A percentile compares a stretch with the other conserved stretches of the same genome.
Evolutionary conservation across 2,888 invertebrate species (phyloP).

Genomic region (Nysson spinosus): DNA sequence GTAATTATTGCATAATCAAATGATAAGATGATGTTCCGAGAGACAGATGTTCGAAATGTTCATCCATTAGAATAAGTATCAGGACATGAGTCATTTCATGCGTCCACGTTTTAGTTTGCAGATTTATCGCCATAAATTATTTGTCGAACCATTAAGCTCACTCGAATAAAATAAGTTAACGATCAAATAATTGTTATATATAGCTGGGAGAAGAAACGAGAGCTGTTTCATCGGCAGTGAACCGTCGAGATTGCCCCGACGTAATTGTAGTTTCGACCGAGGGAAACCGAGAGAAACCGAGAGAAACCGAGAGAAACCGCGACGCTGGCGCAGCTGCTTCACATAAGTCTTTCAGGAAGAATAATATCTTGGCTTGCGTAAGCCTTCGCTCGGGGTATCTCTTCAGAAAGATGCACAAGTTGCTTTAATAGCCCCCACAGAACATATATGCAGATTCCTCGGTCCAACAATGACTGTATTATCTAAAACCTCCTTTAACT

Average conservation of each 20-base stretch:
- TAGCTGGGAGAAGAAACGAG: constrained; percentile 32
- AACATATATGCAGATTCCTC: constrained; percentile 11
- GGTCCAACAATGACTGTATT: constrained; percentile 26
- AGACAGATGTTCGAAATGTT: too few relatives aligned
- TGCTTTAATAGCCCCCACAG: constrained; percentile 45
- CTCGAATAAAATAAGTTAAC: constrained; percentile 30
- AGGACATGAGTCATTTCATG: too few relatives aligned
- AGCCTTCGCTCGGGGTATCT: constrained; percentile 51
- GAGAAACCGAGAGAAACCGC: constrained; percentile 31
- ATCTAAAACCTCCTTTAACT: not conserved
- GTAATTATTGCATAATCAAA: too few relatives aligned
- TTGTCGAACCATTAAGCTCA: constrained; percentile 12
- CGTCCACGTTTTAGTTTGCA: too few relatives aligned
- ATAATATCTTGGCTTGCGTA: constrained; percentile 67
- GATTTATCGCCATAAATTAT: constrained; percentile 29
- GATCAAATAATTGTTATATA: constrained; percentile 44
- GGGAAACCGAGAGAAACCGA: constrained; percentile 37
- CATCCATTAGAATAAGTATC: too few relatives aligned
- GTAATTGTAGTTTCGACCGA: constrained; percentile 36
- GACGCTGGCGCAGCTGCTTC: constrained; percentile 67
- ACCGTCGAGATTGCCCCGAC: constrained; percentile 55
- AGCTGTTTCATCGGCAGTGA: constrained; percentile 40
- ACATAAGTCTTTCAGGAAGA: constrained; percentile 71
- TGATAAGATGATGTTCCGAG: too few relatives aligned
- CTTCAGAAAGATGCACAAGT: constrained; percentile 43